Percentiles rank a stretch among this genome's conserved stretches.
These are phyloP conservation scores for Nasonia oneida DNA, from an alignment of 2,888 invertebrate genomes.

Conservation along the genomic window DNA sequence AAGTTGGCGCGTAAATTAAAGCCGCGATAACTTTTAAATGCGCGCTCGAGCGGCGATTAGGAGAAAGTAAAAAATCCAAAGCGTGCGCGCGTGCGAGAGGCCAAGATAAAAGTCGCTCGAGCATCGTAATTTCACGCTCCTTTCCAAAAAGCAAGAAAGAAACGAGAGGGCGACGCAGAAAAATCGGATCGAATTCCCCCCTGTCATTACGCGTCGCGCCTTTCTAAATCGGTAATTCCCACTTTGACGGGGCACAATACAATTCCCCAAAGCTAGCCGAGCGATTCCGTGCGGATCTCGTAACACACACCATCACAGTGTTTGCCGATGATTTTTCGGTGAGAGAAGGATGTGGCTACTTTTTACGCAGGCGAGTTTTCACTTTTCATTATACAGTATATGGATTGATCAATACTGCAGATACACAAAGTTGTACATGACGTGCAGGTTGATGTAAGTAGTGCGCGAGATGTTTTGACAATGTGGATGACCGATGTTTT, in stretches of 20 bases:
- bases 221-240: slow-evolving; percentile 55
- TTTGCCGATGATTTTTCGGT: neutral
- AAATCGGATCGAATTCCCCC: slow-evolving; percentile 9
- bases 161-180: slow-evolving; percentile 4
- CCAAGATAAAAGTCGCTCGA: slow-evolving; percentile 50
- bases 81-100: neutral
- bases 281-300: slow-evolving; percentile 8
- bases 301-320: neutral
- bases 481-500: neutral
- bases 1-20: neutral
- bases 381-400: neutral
- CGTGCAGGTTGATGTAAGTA: neutral
- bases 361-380: neutral
- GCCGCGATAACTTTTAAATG: slow-evolving; percentile 8
- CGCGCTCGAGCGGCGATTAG: slow-evolving; percentile 25
- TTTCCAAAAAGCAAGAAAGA: slow-evolving; percentile 49
- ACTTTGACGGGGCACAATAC: neutral
- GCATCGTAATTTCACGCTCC: slow-evolving; percentile 40
- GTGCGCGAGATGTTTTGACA: neutral
- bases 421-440: neutral
- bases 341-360: neutral
- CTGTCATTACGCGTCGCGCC: slow-evolving; percentile 36
- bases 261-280: slow-evolving; percentile 21
- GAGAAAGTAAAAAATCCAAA: slow-evolving; percentile 58
- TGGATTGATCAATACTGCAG: neutral